Conservation (phyloP, 1,140 invertebrate species). For the Panagrolaimus sp. region DNA sequence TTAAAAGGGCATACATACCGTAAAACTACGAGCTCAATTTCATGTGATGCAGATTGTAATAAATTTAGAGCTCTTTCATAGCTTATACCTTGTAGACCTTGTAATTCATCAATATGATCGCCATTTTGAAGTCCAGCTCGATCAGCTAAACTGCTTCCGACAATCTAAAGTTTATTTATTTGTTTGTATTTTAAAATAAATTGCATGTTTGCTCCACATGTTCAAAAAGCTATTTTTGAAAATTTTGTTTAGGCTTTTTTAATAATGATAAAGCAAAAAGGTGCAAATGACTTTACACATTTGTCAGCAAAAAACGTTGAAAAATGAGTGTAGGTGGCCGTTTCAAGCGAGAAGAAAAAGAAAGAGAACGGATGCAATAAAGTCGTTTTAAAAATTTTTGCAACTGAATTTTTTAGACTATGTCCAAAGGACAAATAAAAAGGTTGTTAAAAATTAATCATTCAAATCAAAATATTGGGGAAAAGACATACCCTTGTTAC, state of each 20-base stretch:
- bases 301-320: background rate
- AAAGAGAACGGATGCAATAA: background rate
- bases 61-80: constrained; percentile 17
- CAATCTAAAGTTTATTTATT: constrained; percentile 21
- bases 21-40: constrained; percentile 27
- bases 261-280: constrained; percentile 3
- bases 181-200: background rate
- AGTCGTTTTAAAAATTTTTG: background rate
- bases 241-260: background rate
- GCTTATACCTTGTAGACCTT: constrained; percentile 1
- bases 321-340: background rate
- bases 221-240: background rate
- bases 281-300: background rate
- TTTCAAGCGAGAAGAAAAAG: background rate
- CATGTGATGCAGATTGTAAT: constrained; percentile 18
- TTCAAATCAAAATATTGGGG: too few species aligned
- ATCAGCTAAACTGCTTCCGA: constrained; percentile 29
- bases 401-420: background rate
- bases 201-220: background rate
- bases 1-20: constrained; percentile 22
- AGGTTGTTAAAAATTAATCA: too few species aligned
- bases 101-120: constrained; percentile 31
- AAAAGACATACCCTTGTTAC: constrained; percentile 18
- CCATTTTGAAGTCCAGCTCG: constrained; percentile 30
- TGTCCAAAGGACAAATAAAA: constrained; percentile 4